Base-by-base conservation (phyloP, 2,888 invertebrate genomes). In the Euphydryas editha region DNA sequence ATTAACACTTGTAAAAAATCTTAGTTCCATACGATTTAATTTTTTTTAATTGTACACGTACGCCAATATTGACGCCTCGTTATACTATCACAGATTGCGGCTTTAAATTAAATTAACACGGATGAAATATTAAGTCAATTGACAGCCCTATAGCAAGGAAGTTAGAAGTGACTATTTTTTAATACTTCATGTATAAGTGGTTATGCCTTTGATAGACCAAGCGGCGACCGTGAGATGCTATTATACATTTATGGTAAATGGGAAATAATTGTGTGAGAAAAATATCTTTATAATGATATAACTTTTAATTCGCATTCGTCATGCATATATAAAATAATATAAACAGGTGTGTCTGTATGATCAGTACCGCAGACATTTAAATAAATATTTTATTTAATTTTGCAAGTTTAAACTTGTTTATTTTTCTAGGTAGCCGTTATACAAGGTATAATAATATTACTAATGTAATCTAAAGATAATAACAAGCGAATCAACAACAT, bases 221-320 rank as follows among this genome's bases (percentile, higher is more conserved):
- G 65, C 56, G 74, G 71, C 75, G 76, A 59, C 75, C 75, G 49
- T 75, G 75, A 72, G 67, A 62, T 60, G 55, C 47, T 56, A 57
- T 65, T 51, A 10, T 1, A n/a, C 61, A 44, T 69, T 66, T 58
- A 67, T 59, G 65, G 71, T 54, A 68, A 67, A 69, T 68, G 67
- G 73, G 68, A 69, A 72, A 69, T 73, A 56, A 65, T 67, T 70
- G 67, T 68, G 75, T 75, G 76, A 74, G 75, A 76, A 75, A 51
- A 76, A 75, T 74, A 70, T 56, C 68, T 70, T 56, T 63, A 58
- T 18, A 60, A 65, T 72, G 71, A 76, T 72, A 72, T 69, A 71
- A 74, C 69, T 65, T 51, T 30, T 39, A 51, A 60, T 36, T 11
- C 18, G 24, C n/a, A 30, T 21, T 61, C 36, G 17, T 17, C 36